A percentile compares a stretch with the other conserved stretches of the same genome.
These are phyloP conservation scores for Gopherus flavomarginatus DNA, from an alignment of 2,113 vertebrate genomes.

Conservation along the genomic window DNA sequence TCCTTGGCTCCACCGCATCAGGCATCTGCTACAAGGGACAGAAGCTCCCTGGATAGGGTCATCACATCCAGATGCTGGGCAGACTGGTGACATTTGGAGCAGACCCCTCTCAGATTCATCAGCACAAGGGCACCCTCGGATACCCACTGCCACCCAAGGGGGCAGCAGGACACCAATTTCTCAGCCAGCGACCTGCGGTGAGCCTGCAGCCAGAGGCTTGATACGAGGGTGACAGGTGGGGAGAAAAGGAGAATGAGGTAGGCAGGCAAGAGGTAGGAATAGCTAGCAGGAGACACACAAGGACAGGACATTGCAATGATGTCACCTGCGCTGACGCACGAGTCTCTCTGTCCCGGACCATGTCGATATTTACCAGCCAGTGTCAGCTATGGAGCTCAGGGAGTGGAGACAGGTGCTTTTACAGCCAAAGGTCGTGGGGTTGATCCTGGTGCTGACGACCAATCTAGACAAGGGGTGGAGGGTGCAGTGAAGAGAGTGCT, in stretches of 20 bases:
- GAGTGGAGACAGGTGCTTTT: neutral
- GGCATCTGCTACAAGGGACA: neutral
- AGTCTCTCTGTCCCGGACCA: neutral
- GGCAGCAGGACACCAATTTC: neutral
- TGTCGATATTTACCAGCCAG: neutral
- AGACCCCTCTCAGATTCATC: neutral
- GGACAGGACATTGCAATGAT: no score
- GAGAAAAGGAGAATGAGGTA: neutral
- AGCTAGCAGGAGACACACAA: neutral
- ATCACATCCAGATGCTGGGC: neutral
- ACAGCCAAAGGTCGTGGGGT: neutral
- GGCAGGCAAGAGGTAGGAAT: neutral
- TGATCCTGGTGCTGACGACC: neutral
- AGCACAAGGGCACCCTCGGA: no score
- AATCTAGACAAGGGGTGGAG: neutral
- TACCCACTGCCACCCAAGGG: neutral
- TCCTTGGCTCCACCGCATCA: neutral
- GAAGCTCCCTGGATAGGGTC: neutral
- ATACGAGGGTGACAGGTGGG: neutral
- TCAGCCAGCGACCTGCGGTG: neutral
- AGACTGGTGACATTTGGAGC: accelerated
- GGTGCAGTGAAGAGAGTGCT: neutral
- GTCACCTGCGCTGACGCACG: no score
- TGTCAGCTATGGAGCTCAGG: neutral
- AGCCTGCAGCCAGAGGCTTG: neutral